phyloP scores from a whole-genome alignment of 2,113 vertebrate genomes.

The Manacus vitellinus region DNA sequence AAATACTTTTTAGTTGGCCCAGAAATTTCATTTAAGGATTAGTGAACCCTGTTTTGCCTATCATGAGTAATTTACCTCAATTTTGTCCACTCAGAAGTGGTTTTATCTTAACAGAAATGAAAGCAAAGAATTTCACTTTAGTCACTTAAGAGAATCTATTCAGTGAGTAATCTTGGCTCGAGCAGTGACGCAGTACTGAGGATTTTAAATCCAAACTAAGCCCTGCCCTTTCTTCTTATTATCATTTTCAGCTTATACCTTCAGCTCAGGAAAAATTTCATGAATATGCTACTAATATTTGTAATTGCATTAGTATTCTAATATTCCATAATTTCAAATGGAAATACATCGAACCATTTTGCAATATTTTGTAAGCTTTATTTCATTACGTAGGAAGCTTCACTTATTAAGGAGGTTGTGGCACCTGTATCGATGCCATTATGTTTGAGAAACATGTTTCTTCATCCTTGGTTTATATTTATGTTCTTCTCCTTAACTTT shows the following conservation, averaged over 20 bases:
- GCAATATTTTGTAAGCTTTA: not conserved
- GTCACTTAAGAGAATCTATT: slow-evolving; percentile 29
- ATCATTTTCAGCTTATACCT: not conserved
- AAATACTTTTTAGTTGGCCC: not conserved
- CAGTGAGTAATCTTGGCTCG: not conserved
- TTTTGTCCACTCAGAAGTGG: not conserved
- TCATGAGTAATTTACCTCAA: slow-evolving; percentile 28
- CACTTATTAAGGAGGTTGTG: not conserved
- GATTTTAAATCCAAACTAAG: slow-evolving; percentile 43
- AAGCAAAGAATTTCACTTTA: not conserved
- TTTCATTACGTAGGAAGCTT: not conserved
- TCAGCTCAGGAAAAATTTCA: not conserved
- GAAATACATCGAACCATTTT: not conserved
- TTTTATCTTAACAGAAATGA: slow-evolving; percentile 30
- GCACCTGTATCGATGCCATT: not conserved
- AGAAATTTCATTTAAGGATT: slow-evolving; percentile 43
- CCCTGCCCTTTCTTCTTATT: not conserved
- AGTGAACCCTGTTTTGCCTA: slow-evolving; percentile 37
- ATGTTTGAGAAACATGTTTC: not conserved
- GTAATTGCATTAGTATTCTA: slow-evolving; percentile 15
- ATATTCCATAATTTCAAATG: not conserved
- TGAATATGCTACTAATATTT: slow-evolving; percentile 1
- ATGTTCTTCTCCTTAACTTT: not conserved
- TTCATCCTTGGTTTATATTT: not conserved
- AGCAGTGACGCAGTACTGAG: not conserved